A percentile compares a stretch with the other conserved stretches of the same genome.
Evolutionary conservation across 2,888 invertebrate species (phyloP).

Genomic region (Bimastos eiseni): DNA sequence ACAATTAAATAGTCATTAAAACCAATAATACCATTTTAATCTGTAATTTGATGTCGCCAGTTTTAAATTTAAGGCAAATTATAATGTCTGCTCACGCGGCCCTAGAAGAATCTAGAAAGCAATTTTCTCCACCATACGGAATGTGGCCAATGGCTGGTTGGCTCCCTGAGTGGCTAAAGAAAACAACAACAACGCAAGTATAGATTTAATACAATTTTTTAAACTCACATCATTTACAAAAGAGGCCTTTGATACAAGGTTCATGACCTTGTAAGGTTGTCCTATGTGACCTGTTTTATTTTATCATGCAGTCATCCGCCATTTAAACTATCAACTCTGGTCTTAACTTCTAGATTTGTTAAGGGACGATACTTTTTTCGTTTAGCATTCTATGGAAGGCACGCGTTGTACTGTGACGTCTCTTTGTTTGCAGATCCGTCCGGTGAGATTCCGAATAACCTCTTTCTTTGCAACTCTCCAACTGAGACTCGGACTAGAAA

Average conservation of each 20-base stretch:
- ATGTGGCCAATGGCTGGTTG: slow-evolving; percentile 29
- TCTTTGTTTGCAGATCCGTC: not conserved
- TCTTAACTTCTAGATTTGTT: not conserved
- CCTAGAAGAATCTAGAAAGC: not conserved
- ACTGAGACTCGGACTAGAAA: not conserved
- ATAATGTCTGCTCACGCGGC: too few relatives aligned
- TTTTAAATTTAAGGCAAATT: not conserved
- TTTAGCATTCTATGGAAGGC: not conserved
- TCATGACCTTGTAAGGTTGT: too few relatives aligned
- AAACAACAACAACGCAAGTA: not conserved
- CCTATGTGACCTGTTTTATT: not conserved
- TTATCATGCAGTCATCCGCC: not conserved
- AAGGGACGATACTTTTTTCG: not conserved
- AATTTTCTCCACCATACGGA: slow-evolving; percentile 28
- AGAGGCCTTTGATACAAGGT: too few relatives aligned
- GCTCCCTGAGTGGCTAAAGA: slow-evolving; percentile 28
- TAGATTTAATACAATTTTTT: not conserved
- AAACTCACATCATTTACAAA: too few relatives aligned
- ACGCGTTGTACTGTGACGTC: not conserved
- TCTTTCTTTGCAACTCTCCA: not conserved
- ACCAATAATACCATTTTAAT: not conserved
- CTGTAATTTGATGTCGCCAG: not conserved
- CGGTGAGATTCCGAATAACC: not conserved
- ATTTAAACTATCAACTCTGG: not conserved
- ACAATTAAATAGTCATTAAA: too few relatives aligned